Evolutionary conservation across 2,888 invertebrate species (phyloP).

Genomic region (Zaprionus obscuricornis): DNA sequence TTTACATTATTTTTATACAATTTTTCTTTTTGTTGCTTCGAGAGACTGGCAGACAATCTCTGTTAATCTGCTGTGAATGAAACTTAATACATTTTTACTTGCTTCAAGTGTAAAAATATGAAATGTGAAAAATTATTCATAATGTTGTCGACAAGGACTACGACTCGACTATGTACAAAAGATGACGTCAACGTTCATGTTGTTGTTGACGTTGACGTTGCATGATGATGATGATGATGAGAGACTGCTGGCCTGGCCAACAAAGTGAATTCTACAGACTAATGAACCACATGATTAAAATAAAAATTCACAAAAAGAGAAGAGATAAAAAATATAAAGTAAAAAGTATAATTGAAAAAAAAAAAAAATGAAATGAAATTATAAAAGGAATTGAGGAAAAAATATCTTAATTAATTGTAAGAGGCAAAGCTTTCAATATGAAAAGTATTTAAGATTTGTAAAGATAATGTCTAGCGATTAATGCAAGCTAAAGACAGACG

Average conservation of each 20-base stretch:
- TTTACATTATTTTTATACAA: no score
- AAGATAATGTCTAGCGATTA: no score
- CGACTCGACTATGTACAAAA: slow-evolving; percentile 4
- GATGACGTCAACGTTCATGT: neutral
- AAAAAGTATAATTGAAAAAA: slow-evolving; percentile 9
- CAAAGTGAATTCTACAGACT: slow-evolving; percentile 22
- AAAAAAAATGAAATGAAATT: neutral
- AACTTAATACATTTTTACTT: slow-evolving; percentile 19
- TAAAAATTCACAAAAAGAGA: slow-evolving; percentile 47
- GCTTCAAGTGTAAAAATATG: neutral
- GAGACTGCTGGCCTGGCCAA: neutral
- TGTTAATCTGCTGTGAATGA: neutral
- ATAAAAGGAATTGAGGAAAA: no score
- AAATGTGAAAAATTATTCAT: slow-evolving; percentile 1
- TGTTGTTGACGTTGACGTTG: no score
- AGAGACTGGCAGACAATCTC: neutral
- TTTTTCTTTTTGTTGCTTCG: no score
- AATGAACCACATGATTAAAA: slow-evolving; percentile 73
- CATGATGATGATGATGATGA: neutral
- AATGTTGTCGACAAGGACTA: slow-evolving; percentile 5
- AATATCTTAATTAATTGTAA: no score
- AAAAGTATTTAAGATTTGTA: no score
- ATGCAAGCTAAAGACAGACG: slow-evolving; percentile 11
- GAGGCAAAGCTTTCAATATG: no score
- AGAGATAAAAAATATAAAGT: slow-evolving; percentile 12